Evolutionary conservation across 2,797 vertebrate species (phyloP), one percentile per base, ranked within the genome.

Genomic region (Ptychobarbus kaznakovi): DNA sequence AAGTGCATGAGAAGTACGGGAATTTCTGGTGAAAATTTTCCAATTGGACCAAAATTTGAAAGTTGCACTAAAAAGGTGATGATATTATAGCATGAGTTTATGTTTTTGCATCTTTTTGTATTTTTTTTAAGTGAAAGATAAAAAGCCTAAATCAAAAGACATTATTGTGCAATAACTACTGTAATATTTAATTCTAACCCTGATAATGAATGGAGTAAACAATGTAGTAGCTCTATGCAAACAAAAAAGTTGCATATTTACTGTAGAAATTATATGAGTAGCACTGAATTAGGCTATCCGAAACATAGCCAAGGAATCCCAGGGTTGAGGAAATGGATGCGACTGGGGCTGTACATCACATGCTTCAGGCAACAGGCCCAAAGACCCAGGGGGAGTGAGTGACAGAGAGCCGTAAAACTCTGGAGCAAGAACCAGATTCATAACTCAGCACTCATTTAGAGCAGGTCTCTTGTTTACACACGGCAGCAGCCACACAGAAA

Each of bases 401-500:
- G 53, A 80, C 25, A 81, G 72, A 86, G 80, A 40, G 74, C 66
- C 49, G 73, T 80, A 46, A 85, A 84, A 75, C 78, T 87, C 87
- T 84, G 49, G 77, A 80, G n/a, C 51, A 70, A 65, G 86, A 77
- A 81, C 25, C 69, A 76, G 42, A 82, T 53, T 53, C 66, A 87
- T 86, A 86, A 87, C 81, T 90, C 82, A 88, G 13, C 61, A 61
- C 81, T 87, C 80, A 87, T 87, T 89, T 85, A 82, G n/a, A 51
- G 20, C 40, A 35, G 65, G 51, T 66, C 66, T 73, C 58, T 18
- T 51, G 79, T 82, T 76, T 75, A 77, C 78, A 79, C 76, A 81
- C 16, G 11, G 56, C 65, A 86, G 83, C n/a, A 85, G 77, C 22
- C 68, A 61, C 73, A 51, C 75, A n/a, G 20, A 49, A 35, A 82